Base-by-base conservation (phyloP, 1,140 invertebrate genomes). In the Zaprionus nigranus region DNA sequence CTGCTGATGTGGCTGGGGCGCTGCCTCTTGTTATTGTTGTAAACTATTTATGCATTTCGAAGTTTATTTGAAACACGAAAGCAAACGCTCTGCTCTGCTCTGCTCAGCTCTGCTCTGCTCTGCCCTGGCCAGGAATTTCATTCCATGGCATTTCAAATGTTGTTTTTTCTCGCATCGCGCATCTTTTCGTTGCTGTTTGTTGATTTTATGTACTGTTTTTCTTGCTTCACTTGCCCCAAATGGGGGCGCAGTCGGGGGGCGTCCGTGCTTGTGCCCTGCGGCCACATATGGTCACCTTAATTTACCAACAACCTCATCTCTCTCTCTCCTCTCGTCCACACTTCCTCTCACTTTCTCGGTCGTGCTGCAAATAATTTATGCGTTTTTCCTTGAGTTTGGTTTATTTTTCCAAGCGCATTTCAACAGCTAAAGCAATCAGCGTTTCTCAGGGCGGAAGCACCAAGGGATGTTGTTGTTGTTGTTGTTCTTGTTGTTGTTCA, bases 131-230 rank as follows among this genome's bases (percentile, higher is more conserved):
- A 40, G 58, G 75, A 78, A 78, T 74, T 82, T 68, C 82, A 81
- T 84, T 76, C 67, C 79, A 70, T n/a, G 61, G 77, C 78, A 77
- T 83, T 81, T 67, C 69, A 65, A 75, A 72, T 81, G 78, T 57
- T 84, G 75, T 73, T 81, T 34, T 74, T 66, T 36, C 38, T 69
- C 28, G 63, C 61, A 38, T 30, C 70, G 34, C 64, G 57, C 61
- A 64, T 46, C 46, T 51, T 22, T 62, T 34, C 67, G 43, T 68
- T 38, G 71, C 81, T 90, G 85, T 88, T 88, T 88, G 85, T 88
- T 88, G 85, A 87, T 88, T 88, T 88, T 88, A 88, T 88, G 81
- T 85, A 88, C 85, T 88, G 85, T 85, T 88, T 88, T 90, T 90
- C 85, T 90, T 81, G 85, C 85, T 81, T 81, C 81, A 88, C 84